A percentile compares a stretch with the other conserved stretches of the same genome.
phyloP scores from a whole-genome alignment of 2,797 vertebrate species.

The Fratercula arctica region DNA sequence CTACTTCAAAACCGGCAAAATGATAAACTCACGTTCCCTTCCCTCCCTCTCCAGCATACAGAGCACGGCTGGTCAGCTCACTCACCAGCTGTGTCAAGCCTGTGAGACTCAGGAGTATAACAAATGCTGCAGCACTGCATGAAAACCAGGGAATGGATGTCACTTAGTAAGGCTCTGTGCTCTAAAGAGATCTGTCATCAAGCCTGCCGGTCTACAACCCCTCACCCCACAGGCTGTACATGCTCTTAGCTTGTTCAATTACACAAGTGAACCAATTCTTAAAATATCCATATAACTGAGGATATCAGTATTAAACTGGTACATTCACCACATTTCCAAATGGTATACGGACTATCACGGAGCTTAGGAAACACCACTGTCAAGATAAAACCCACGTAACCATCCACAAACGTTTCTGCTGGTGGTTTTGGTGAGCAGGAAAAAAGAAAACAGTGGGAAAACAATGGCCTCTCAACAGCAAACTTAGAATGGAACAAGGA shows the following conservation, averaged over 20 bases:
- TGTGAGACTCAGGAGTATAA: not conserved
- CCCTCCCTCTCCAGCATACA: not conserved
- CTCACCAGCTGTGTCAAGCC: not conserved
- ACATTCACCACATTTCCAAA: not conserved
- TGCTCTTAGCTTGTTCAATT: not conserved
- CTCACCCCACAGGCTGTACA: not conserved
- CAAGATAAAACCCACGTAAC: not conserved
- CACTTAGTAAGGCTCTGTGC: not conserved
- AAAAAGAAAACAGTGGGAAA: not conserved
- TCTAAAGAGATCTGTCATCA: not conserved
- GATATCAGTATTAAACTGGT: not conserved
- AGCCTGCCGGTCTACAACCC: not conserved
- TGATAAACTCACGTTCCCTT: not conserved
- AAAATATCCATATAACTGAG: not conserved
- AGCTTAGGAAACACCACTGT: not conserved
- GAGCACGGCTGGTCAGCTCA: not conserved
- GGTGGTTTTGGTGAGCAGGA: not conserved
- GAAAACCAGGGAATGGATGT: not conserved
- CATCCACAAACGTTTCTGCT: not conserved
- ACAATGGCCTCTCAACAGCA: not conserved
- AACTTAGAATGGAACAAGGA: not conserved
- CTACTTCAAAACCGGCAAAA: not conserved
- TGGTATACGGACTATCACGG: not conserved
- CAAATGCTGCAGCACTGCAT: not conserved
- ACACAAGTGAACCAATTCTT: not conserved